phyloP scores from a whole-genome alignment of 2,888 invertebrate species.

The Eupithecia abbreviata region DNA sequence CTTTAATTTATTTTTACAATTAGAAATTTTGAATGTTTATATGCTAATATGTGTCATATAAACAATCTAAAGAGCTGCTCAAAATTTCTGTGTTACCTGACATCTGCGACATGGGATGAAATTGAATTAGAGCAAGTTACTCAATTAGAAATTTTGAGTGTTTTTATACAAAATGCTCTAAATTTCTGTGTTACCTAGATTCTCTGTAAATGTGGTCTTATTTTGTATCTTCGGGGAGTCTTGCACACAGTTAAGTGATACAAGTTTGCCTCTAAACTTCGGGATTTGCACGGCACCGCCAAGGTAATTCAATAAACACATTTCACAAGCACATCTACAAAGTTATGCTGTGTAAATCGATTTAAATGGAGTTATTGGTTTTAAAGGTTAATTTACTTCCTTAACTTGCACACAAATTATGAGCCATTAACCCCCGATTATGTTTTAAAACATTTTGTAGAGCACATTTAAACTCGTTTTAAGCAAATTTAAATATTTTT shows the following conservation, averaged over 20 bases:
- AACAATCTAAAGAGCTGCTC: too few species aligned
- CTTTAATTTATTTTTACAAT: too few species aligned
- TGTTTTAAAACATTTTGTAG: neutral
- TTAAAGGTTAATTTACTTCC: slow-evolving; percentile 21
- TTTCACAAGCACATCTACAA: slow-evolving; percentile 20
- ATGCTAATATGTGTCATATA: too few species aligned
- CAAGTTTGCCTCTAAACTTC: slow-evolving; percentile 33
- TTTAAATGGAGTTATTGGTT: slow-evolving; percentile 18
- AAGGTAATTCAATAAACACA: slow-evolving; percentile 30
- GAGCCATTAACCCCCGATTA: neutral
- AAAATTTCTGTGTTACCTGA: too few species aligned
- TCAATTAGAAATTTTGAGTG: too few species aligned
- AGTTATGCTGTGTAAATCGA: slow-evolving; percentile 20
- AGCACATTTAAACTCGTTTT: neutral
- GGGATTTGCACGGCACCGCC: slow-evolving; percentile 19
- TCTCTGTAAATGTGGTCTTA: slow-evolving; percentile 10
- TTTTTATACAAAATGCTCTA: neutral
- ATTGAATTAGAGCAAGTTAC: too few species aligned
- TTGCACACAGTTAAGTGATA: slow-evolving; percentile 25
- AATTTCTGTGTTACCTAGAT: slow-evolving; percentile 1
- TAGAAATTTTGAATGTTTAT: too few species aligned
- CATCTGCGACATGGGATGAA: too few species aligned
- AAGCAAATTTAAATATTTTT: neutral
- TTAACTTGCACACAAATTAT: slow-evolving; percentile 8
- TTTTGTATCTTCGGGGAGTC: slow-evolving; percentile 19